Evolutionary conservation across 2,797 vertebrate genomes (phyloP), one percentile per base, ranked within the genome.

Genomic region (Centropyge bicolor): DNA sequence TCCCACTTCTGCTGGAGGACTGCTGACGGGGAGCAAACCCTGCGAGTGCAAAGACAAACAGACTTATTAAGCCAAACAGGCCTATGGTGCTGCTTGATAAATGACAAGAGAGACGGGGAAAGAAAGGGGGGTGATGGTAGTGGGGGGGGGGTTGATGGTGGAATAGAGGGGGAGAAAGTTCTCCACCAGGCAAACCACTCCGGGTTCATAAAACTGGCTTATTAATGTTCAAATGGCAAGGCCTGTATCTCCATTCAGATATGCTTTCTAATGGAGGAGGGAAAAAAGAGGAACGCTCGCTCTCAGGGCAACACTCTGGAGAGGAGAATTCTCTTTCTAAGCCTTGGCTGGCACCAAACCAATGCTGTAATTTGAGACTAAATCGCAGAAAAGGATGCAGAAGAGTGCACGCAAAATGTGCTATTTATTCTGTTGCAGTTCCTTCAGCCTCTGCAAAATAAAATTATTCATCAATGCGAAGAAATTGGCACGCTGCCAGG

Each of bases 1-100:
- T 75, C 79, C 83, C 85, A 81, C 78, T 69, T 86, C 68, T 85
- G 75, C 83, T 43, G 80, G 63, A 88, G 71, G 49, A 76, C 70
- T 68, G 81, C 84, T 86, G 85, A 82, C 70, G 78, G 85, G 82
- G 60, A 73, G 70, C 70, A 24, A 80, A 84, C 80, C 86, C 69
- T 20, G 81, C 12, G 24, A 85, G 87, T 45, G 84, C 86, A 85
- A 89, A 92, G 84, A 85, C 88, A 92, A 90, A 93, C 90, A 93
- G 61, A 87, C 78, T 92, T 92, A 91, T 89, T 91, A 93, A 89
- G 83, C 72, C 89, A 93, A 91, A 91, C 82, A 89, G 80, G 86
- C 92, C 86, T 78, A 71, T 88, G 86, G 90, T 88, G 88, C 68
- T 36, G 83, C 80, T 78, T 89, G 88, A 91, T 87, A 86, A 89